Evolutionary conservation across 23 tunicate genomes (phyloP).

Genomic region (Botrylloides violaceus): DNA sequence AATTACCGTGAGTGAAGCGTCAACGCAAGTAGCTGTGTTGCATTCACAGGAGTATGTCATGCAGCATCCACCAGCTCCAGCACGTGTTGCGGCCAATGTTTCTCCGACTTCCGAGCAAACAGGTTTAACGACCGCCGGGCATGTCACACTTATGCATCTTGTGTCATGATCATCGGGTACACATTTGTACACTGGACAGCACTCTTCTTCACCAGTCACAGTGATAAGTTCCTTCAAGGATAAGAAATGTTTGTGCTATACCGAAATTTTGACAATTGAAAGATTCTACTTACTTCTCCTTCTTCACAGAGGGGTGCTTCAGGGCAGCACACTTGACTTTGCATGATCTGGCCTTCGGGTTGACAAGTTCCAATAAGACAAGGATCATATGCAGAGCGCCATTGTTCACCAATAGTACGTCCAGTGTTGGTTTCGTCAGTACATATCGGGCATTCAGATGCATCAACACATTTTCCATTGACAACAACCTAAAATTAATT

Average conservation of each 20-base stretch:
- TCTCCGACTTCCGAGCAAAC: constrained; percentile 70
- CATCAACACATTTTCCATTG: constrained; percentile 75
- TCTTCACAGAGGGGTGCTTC: constrained; percentile 74
- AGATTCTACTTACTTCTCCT: constrained; percentile 58
- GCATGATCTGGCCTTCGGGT: constrained; percentile 68
- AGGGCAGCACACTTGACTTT: constrained; percentile 55
- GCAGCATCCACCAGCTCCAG: constrained; percentile 71
- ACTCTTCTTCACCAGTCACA: constrained; percentile 55
- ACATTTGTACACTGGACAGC: constrained; percentile 80
- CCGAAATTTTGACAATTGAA: no score
- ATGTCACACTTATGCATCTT: constrained; percentile 47
- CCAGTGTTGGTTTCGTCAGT: constrained; percentile 74
- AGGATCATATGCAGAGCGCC: constrained; percentile 59
- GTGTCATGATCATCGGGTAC: constrained; percentile 74
- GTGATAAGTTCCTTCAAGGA: constrained; percentile 46
- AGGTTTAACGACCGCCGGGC: constrained; percentile 83
- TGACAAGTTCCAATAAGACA: constrained; percentile 72
- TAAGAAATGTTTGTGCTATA: no score
- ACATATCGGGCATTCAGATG: constrained; percentile 70
- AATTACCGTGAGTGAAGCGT: constrained; percentile 68
- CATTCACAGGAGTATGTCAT: constrained; percentile 87
- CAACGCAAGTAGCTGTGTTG: constrained; percentile 61
- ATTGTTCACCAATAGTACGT: constrained; percentile 76
- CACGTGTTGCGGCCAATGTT: constrained; percentile 47
- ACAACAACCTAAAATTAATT: constrained; percentile 38